Evolutionary conservation across 1,140 invertebrate genomes (phyloP), one percentile per base, ranked within the genome.

Genomic region (Microplitis demolitor): DNA sequence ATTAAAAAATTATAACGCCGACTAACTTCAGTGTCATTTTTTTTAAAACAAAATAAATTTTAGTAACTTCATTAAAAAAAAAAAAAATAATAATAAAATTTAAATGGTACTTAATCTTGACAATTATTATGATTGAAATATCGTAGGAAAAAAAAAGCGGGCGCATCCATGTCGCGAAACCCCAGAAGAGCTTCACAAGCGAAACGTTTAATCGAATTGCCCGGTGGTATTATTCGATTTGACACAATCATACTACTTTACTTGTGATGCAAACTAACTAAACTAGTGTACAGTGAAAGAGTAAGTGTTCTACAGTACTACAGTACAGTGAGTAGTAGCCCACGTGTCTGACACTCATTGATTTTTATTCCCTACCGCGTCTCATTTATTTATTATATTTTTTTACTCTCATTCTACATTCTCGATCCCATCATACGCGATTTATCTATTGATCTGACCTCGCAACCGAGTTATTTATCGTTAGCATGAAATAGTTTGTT

Each of bases 151-250:
- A 76, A 74, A 77, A 78, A 75, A 62, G 39, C 39, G 39, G 39
- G 71, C 56, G 71, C 35, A 69, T 63, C 69, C 53, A 58, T 70
- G 69, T 61, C 62, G 34, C 74, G 76, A 82, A 82, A 80, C 80
- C 79, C 63, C 76, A 77, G 61, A 51, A 50, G 33, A 35, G 73
- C 71, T 14, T 37, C 16, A 45, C 51, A 35, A 24, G 67, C 61
- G 74, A 75, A 77, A 80, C 78, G 77, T 78, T 80, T 83, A 82
- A 83, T 84, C 82, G 76, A 80, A 80, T 84, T 80, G 78, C 70
- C 77, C 73, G 24, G 4, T 53, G 14, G n/a, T 69, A 69, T 79
- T 78, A 78, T 79, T 74, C 64, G 71, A 72, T 73, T 73, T 77
- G 16, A 75, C 60, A 73, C 35, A 58, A 69, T 14, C 69, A 24